These are phyloP conservation scores for Palythoa grandiflora DNA, from an alignment of 92 coral and sea anemone species.

Conservation along the genomic window DNA sequence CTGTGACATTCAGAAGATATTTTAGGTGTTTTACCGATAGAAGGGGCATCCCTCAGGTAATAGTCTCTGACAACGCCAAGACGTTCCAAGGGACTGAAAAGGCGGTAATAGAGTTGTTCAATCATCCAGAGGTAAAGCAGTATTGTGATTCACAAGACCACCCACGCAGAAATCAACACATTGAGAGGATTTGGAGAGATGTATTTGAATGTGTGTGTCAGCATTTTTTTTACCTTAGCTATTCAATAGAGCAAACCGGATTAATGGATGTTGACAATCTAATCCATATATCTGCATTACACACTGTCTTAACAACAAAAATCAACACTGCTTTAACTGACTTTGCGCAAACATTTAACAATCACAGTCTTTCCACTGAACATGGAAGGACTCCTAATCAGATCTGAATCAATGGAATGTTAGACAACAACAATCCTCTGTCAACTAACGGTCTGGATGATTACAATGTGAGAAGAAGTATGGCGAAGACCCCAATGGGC, in stretches of 20 bases:
- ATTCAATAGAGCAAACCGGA: neutral
- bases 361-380: neutral
- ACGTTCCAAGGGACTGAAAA: too few relatives aligned
- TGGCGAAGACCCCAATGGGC: constrained; percentile 57
- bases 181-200: neutral
- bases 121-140: too few relatives aligned
- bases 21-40: too few relatives aligned
- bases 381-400: neutral
- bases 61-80: too few relatives aligned
- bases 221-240: neutral
- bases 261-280: neutral
- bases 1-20: too few relatives aligned
- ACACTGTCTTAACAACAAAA: neutral
- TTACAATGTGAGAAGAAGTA: constrained; percentile 23
- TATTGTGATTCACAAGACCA: too few relatives aligned
- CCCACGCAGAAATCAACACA: neutral
- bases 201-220: neutral
- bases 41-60: too few relatives aligned
- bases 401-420: neutral
- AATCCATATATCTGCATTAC: neutral
- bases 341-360: neutral
- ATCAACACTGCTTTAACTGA: neutral
- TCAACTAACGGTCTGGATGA: neutral
- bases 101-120: too few relatives aligned
- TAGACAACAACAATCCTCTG: neutral